Percentiles rank a stretch among this genome's conserved stretches.
These are phyloP conservation scores for Aulostomus chinensis DNA, from an alignment of 2,797 vertebrate species.

Conservation along the genomic window DNA sequence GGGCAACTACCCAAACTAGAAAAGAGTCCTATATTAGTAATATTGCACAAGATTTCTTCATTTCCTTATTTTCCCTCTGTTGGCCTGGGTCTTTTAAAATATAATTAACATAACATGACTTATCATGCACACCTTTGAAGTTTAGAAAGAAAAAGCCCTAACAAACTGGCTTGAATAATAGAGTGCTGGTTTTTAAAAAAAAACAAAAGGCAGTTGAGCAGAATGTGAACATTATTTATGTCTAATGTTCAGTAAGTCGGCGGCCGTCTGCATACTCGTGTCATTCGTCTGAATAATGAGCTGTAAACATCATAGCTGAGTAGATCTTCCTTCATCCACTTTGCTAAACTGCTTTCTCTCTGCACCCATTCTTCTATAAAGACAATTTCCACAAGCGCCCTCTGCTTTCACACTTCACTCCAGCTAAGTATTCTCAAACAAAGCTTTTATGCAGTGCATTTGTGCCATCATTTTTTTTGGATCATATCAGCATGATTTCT, in stretches of 20 bases:
- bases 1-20: too few relatives aligned
- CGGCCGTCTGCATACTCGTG: neutral
- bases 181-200: too few relatives aligned
- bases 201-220: too few relatives aligned
- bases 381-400: conserved; percentile 13
- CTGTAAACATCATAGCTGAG: conserved; percentile 3
- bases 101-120: neutral
- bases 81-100: neutral
- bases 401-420: conserved; percentile 8
- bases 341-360: neutral
- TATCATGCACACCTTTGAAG: neutral
- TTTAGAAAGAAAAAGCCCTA: too few relatives aligned
- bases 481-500: neutral
- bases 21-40: neutral
- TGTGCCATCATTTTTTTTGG: conserved; percentile 1
- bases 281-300: conserved; percentile 9
- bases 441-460: conserved; percentile 5
- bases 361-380: too few relatives aligned
- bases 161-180: too few relatives aligned
- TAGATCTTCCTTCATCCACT: conserved; percentile 1
- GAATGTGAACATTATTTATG: too few relatives aligned
- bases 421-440: conserved; percentile 6
- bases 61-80: too few relatives aligned
- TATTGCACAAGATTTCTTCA: too few relatives aligned
- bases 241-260: neutral